Evolutionary conservation across 2,888 invertebrate genomes (phyloP).

Genomic region (Ennomos erosarius): DNA sequence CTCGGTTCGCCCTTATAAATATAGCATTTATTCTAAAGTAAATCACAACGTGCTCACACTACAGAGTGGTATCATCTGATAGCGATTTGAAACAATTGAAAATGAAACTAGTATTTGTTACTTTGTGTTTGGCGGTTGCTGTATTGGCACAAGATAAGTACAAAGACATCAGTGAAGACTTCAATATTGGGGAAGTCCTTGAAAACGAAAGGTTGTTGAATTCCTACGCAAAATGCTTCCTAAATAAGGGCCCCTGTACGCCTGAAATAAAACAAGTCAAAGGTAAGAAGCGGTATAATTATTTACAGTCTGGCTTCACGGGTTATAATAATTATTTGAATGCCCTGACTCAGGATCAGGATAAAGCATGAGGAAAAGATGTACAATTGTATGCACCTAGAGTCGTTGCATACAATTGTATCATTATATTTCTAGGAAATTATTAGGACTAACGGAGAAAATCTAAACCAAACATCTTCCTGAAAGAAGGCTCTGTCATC

Average conservation of each 20-base stretch:
- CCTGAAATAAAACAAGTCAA: constrained; percentile 89
- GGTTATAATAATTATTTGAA: too few relatives aligned
- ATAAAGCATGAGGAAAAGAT: too few relatives aligned
- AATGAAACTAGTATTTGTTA: constrained; percentile 59
- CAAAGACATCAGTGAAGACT: constrained; percentile 86
- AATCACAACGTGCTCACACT: constrained; percentile 40
- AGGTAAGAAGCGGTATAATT: constrained; percentile 74
- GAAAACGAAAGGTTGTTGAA: constrained; percentile 87
- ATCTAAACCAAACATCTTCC: too few relatives aligned
- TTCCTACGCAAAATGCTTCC: constrained; percentile 88
- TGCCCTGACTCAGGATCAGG: too few relatives aligned
- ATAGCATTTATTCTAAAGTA: constrained; percentile 33
- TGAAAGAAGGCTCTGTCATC: too few relatives aligned
- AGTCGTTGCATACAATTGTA: too few relatives aligned
- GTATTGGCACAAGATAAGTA: constrained; percentile 77
- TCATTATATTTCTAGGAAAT: too few relatives aligned
- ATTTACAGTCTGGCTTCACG: too few relatives aligned
- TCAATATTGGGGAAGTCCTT: constrained; percentile 88
- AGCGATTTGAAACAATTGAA: constrained; percentile 28
- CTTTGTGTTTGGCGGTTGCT: constrained; percentile 52
- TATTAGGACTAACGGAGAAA: too few relatives aligned
- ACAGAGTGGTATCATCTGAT: constrained; percentile 24
- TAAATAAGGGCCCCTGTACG: constrained; percentile 88
- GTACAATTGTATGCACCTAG: too few relatives aligned
- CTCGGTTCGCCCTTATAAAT: constrained; percentile 52